These are phyloP conservation scores for Drosophila littoralis DNA, from an alignment of 1,140 invertebrate species.

Conservation along the genomic window DNA sequence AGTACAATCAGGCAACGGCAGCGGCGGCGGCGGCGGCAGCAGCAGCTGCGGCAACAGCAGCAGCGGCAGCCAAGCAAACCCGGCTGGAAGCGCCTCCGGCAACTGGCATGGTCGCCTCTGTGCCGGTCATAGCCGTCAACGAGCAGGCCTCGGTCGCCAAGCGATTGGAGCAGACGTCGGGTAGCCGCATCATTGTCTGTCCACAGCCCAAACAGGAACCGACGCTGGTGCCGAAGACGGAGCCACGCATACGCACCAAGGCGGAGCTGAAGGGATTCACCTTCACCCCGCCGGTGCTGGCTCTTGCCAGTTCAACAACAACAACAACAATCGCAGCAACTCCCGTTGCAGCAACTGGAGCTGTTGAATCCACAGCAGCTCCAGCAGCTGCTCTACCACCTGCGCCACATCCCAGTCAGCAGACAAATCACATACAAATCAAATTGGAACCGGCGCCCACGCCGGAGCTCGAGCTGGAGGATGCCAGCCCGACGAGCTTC, in stretches of 20 bases:
- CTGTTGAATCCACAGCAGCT: slow-evolving; percentile 8
- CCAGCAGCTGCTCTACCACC: slow-evolving; percentile 2
- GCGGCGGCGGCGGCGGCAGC: slow-evolving; percentile 26
- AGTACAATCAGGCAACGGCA: slow-evolving; percentile 66
- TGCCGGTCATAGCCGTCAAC: slow-evolving; percentile 69
- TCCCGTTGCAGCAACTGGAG: background rate
- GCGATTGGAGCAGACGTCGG: background rate
- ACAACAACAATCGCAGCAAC: background rate
- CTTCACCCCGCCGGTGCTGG: slow-evolving; percentile 61
- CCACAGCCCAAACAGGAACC: slow-evolving; percentile 29
- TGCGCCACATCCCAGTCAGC: slow-evolving; percentile 25
- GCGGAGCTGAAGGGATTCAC: slow-evolving; percentile 91
- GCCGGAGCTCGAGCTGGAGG: slow-evolving; percentile 37
- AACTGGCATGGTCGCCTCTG: slow-evolving; percentile 28
- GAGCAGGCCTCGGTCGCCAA: slow-evolving; percentile 59
- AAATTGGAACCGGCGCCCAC: slow-evolving; percentile 55
- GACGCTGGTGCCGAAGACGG: slow-evolving; percentile 85
- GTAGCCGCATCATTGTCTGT: slow-evolving; percentile 9
- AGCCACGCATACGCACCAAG: slow-evolving; percentile 90
- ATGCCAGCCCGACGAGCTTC: slow-evolving; percentile 26
- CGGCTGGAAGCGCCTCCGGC: slow-evolving; percentile 36
- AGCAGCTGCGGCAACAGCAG: slow-evolving; percentile 8
- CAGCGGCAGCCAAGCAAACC: slow-evolving; percentile 48
- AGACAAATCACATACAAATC: slow-evolving; percentile 68
- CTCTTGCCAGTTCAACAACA: slow-evolving; percentile 44